phyloP scores from a whole-genome alignment of 2,113 vertebrate species.

The Psilopsiagon aurifrons region DNA sequence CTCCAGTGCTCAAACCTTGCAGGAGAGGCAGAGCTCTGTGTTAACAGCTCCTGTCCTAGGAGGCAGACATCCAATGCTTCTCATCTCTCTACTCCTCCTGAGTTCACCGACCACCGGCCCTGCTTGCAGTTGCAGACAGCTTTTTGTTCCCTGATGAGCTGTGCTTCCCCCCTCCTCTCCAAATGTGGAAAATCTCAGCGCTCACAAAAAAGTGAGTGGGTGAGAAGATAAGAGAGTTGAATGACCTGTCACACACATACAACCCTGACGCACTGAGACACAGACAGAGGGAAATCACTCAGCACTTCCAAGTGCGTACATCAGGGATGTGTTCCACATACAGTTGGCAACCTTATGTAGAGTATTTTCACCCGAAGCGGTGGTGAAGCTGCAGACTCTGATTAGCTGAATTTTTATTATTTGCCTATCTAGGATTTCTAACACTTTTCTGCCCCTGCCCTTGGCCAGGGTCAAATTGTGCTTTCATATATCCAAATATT shows the following conservation, averaged over 20 bases:
- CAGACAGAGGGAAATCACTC: constrained; percentile 23
- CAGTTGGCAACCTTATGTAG: neutral
- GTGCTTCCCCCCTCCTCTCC: constrained; percentile 5
- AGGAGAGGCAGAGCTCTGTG: neutral
- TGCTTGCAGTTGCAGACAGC: constrained; percentile 5
- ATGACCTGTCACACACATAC: neutral
- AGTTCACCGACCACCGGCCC: neutral
- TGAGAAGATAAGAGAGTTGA: constrained; percentile 62
- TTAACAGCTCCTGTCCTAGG: neutral
- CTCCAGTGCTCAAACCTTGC: neutral
- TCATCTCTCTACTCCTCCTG: neutral
- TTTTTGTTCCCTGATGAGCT: constrained; percentile 12
- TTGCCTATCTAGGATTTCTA: neutral
- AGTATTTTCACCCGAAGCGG: constrained; percentile 52
- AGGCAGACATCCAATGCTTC: neutral
- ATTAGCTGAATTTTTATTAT: neutral
- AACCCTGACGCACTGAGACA: neutral
- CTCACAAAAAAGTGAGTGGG: constrained; percentile 33
- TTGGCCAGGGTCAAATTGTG: neutral
- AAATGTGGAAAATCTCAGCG: constrained; percentile 54
- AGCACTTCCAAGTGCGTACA: constrained; percentile 31
- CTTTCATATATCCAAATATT: neutral
- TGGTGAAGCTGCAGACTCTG: neutral
- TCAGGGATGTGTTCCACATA: constrained; percentile 32
- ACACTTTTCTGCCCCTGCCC: neutral